Evolutionary conservation across 2,113 vertebrate species (phyloP), one percentile per base, ranked within the genome.

Genomic region (Benitochromis conjunctus): DNA sequence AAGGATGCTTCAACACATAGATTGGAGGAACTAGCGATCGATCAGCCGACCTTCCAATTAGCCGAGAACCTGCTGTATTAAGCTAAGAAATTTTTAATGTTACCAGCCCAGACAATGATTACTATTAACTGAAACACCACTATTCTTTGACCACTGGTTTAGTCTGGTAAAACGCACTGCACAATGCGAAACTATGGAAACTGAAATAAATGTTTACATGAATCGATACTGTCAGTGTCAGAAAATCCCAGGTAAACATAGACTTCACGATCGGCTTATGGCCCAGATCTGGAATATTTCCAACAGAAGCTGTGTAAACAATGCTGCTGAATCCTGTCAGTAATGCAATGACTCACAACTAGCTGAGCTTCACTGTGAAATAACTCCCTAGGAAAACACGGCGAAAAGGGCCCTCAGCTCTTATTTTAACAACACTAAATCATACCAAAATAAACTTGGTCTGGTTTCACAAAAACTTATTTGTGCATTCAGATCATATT

Each of bases 391-490:
- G 11, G 19, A 64, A 80, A 53, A 5, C 5, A 48, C 10, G 5
- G 19, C 54, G 41, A 56, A 51, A 80, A 55, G 81, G n/a, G 60
- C 58, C 31, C 56, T 13, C 12, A 2, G 54, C 55, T 53, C 34
- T 36, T 78, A 83, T 54, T 88, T 84, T 64, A 81, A 81, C 77
- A 34, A 41, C 43, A 46, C 5, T 51, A 18, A 31, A 55, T 78
- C 46, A 34, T 84, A 76, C 19, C 53, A 86, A 88, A 84, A 88
- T 66, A 89, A 86, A 84, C 71, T 74, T 5, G 60, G 31, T 87
- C 86, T 56, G 58, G 16, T 85, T 91, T 88, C 84, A 79, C 48
- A 14, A 78, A 91, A 81, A 88, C 78, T 51, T 86, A 64, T 88
- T 81, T 79, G 76, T 60, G 76, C 58, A 81, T 82, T 81, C 29